phyloP scores from a whole-genome alignment of 1,140 invertebrate genomes.

The Pissodes strobi region DNA sequence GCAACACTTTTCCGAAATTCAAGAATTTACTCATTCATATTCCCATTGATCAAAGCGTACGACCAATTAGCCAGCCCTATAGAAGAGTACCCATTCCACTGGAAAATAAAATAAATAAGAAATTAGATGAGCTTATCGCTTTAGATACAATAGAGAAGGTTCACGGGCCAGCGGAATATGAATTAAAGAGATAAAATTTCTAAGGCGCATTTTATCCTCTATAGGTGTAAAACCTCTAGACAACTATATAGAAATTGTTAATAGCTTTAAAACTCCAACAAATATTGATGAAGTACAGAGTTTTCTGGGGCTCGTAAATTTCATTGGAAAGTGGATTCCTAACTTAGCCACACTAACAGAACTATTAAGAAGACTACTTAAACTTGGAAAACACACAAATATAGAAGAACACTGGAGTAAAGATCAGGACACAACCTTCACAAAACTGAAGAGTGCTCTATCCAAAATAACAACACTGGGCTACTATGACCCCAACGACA shows the following conservation, averaged over 20 bases:
- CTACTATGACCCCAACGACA: conserved; percentile 34
- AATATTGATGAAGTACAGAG: conserved; percentile 47
- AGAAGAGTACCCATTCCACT: too few species aligned
- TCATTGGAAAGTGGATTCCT: conserved; percentile 49
- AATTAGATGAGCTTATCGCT: too few species aligned
- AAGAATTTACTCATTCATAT: too few species aligned
- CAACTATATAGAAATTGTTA: conserved; percentile 27
- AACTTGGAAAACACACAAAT: conserved; percentile 22
- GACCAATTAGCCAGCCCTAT: too few species aligned
- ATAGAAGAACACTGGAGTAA: neutral
- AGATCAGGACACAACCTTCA: neutral
- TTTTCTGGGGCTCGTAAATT: conserved; percentile 52
- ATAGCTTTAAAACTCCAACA: conserved; percentile 35
- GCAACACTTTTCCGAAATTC: too few species aligned
- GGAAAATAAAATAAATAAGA: too few species aligned
- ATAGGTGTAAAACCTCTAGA: conserved; percentile 10
- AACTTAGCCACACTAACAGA: conserved; percentile 46
- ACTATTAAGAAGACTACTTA: conserved; percentile 42
- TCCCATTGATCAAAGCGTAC: too few species aligned
- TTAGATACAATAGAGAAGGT: too few species aligned
- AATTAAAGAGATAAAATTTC: conserved; percentile 14
- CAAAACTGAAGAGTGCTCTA: conserved; percentile 42
- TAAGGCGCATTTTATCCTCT: conserved; percentile 4
- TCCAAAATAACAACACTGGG: conserved; percentile 53
- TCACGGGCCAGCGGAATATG: too few species aligned